Base-by-base conservation (phyloP, 2,797 vertebrate genomes). In the Micrastur ruficollis region DNA sequence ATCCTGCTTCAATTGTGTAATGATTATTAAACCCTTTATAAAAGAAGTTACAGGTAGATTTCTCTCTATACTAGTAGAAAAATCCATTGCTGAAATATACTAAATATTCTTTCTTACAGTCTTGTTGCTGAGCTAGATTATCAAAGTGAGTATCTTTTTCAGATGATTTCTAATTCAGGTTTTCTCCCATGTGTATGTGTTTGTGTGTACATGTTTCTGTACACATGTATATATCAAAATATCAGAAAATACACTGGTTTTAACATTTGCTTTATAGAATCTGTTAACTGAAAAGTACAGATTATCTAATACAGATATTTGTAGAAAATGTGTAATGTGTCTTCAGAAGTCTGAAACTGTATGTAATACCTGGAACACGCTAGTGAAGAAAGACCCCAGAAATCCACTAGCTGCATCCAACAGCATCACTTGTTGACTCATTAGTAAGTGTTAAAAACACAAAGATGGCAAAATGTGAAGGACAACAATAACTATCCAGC, bases 391-490 rank as follows among this genome's bases (percentile, higher is more conserved):
- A 71, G 42, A 52, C 12, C 34, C 22, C 14, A 74, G 49, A 78
- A 85, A 67, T 92, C 31, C 82, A 21, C 44, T 78, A 31, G n/a
- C 32, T 93, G 14, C 55, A 93, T 78, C 38, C 65, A 91, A 78
- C 23, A 71, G 11, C 27, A 50, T 3, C 11, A 61, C 32, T 90
- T 96, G 49, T 78, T 86, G 68, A 86, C 79, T 96, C 81, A 86
- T 53, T 91, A 80, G 34, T 71, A 78, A 27, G 5, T 66, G 80
- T 74, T 83, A 90, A 90, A 92, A 96, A 56, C 61, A 71, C 40
- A 76, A 91, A 71, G 32, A 53, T 88, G 84, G 44, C 68, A 94
- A 93, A 96, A 91, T 63, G 26, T 81, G 79, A 89, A 87, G 78
- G 74, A 55, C 67, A 82, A 22, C 56, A 93, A 81, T 82, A 92